phyloP scores from a whole-genome alignment of 2,797 vertebrate species.

The Aplochiton taeniatus region DNA sequence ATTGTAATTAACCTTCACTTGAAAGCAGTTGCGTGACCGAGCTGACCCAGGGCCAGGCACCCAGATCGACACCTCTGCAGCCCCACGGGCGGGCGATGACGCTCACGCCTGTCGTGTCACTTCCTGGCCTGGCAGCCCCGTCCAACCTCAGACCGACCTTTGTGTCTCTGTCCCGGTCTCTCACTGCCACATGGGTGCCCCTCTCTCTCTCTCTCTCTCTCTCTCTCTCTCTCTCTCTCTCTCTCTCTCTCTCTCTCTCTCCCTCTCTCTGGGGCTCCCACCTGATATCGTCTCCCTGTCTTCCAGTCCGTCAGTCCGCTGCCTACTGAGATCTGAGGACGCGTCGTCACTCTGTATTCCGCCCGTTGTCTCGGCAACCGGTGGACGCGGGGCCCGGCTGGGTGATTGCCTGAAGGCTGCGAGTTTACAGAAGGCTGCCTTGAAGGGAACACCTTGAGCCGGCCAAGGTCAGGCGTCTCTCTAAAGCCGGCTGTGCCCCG shows the following conservation, averaged over 20 bases:
- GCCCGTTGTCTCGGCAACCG: constrained; percentile 44
- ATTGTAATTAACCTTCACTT: constrained; percentile 14
- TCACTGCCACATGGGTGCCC: no score
- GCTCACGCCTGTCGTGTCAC: no score
- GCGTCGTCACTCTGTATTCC: constrained; percentile 62
- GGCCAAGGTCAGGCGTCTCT: constrained; percentile 53
- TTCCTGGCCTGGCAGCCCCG: no score
- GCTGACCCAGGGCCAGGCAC: background rate
- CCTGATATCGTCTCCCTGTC: no score
- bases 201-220: no score
- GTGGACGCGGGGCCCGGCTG: constrained; percentile 53
- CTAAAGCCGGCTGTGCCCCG: constrained; percentile 53
- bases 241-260: constrained; percentile 1
- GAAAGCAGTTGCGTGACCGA: constrained; percentile 4
- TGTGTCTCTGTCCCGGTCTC: no score
- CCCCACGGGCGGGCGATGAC: no score
- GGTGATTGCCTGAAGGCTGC: constrained; percentile 64
- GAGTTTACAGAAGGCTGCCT: constrained; percentile 16
- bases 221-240: no score
- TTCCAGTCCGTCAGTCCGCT: no score
- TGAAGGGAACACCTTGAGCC: constrained; percentile 42
- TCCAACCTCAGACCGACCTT: no score
- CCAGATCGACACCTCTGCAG: no score
- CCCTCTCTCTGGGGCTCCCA: constrained; percentile 19
- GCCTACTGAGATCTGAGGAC: constrained; percentile 45